Evolutionary conservation across 2,797 vertebrate species (phyloP).

Genomic region (Leptodactylus fallax): DNA sequence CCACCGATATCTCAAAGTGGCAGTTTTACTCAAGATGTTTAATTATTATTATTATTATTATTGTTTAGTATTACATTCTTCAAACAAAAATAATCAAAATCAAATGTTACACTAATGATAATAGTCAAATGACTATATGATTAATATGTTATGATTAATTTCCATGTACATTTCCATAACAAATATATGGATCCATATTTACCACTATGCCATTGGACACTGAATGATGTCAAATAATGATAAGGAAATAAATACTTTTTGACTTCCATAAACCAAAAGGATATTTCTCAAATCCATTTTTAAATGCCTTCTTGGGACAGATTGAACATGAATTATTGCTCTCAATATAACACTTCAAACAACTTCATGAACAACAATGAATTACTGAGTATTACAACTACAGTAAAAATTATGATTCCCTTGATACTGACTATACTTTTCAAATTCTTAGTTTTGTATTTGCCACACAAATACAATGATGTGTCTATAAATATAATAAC

Average conservation of each 20-base stretch:
- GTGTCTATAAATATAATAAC: slow-evolving; percentile 18
- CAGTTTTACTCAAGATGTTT: too few relatives aligned
- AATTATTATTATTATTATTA: too few relatives aligned
- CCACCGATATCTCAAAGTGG: too few relatives aligned
- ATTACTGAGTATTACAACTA: slow-evolving; percentile 44
- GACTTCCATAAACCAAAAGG: neutral
- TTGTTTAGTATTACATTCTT: too few relatives aligned
- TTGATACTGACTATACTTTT: slow-evolving; percentile 17
- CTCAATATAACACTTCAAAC: slow-evolving; percentile 44
- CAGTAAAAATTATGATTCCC: slow-evolving; percentile 37
- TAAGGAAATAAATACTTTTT: neutral
- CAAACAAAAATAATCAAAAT: too few relatives aligned
- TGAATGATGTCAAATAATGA: neutral
- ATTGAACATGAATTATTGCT: slow-evolving; percentile 32
- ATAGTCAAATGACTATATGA: too few relatives aligned
- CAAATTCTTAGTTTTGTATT: slow-evolving; percentile 13
- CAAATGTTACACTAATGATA: too few relatives aligned
- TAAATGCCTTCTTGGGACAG: slow-evolving; percentile 34
- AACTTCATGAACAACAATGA: slow-evolving; percentile 35
- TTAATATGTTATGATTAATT: too few relatives aligned
- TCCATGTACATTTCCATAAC: neutral
- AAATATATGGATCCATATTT: neutral
- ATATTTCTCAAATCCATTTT: slow-evolving; percentile 44
- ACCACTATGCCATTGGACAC: neutral
- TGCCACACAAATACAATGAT: neutral